Conservation (phyloP, 1,140 invertebrate genomes). For the Dendroctonus valens region DNA sequence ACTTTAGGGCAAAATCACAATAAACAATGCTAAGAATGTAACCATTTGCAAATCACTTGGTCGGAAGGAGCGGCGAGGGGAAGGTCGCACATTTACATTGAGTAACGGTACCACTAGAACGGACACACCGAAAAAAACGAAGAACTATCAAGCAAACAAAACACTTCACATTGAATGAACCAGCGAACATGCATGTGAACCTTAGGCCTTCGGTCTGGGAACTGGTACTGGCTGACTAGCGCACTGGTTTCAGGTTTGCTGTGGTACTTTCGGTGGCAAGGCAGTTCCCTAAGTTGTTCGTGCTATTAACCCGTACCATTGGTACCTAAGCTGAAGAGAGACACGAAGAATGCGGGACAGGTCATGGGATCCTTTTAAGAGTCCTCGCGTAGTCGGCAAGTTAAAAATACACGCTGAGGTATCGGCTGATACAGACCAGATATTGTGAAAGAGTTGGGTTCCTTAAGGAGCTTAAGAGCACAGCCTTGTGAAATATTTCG, state of each 20-base stretch:
- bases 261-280: constrained; percentile 3
- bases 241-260: background rate
- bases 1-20: background rate
- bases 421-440: too few species aligned
- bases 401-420: too few species aligned
- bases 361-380: background rate
- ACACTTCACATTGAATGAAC: background rate
- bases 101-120: constrained; percentile 12
- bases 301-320: background rate
- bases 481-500: too few species aligned
- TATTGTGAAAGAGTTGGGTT: too few species aligned
- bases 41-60: constrained; percentile 3
- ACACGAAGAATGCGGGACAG: background rate
- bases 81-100: constrained; percentile 13
- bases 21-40: too few species aligned
- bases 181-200: background rate
- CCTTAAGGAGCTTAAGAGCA: too few species aligned
- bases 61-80: background rate
- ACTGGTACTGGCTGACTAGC: constrained; percentile 1
- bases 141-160: constrained; percentile 8
- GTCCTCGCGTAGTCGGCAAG: too few species aligned
- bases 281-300: too few species aligned
- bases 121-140: constrained; percentile 8
- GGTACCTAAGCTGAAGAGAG: background rate
- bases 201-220: constrained; percentile 10